phyloP scores from a whole-genome alignment of 2,113 vertebrate genomes.

The Hipposideros armiger region DNA sequence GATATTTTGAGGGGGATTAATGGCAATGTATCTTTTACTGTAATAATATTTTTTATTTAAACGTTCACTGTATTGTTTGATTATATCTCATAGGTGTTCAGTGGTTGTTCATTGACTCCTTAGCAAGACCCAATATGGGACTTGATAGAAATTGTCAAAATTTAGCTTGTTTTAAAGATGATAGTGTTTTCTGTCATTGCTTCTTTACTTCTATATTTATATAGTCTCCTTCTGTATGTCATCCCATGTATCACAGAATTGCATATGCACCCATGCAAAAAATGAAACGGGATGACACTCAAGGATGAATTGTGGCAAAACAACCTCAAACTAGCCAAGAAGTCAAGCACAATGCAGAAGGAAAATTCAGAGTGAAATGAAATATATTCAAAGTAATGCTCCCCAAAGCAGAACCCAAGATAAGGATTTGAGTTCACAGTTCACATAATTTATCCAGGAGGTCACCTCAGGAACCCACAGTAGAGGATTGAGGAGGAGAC shows the following conservation, averaged over 20 bases:
- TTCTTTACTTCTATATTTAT: not conserved
- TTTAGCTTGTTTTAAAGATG: not conserved
- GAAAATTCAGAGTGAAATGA: slow-evolving; percentile 20
- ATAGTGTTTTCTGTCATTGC: not conserved
- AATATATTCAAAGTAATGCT: not conserved
- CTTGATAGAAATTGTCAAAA: not conserved
- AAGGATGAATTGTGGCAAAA: not conserved
- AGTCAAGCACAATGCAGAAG: not conserved
- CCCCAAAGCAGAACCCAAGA: not conserved
- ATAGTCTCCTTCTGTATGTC: not conserved
- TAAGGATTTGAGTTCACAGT: not conserved
- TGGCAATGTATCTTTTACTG: too few relatives aligned
- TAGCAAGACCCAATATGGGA: not conserved
- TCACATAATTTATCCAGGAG: not conserved
- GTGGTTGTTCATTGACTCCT: not conserved
- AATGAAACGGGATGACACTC: not conserved
- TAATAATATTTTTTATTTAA: too few relatives aligned
- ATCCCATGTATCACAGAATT: not conserved
- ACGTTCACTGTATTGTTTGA: too few relatives aligned
- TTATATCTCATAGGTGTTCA: not conserved
- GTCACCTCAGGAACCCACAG: not conserved
- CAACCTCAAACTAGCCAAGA: not conserved
- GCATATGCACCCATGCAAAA: not conserved
- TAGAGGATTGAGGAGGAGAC: not conserved
- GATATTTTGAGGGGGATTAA: too few relatives aligned